Percentiles rank a stretch among this genome's conserved stretches.
These are phyloP conservation scores for Cyclopterus lumpus DNA, from an alignment of 2,797 vertebrate species.

Conservation along the genomic window DNA sequence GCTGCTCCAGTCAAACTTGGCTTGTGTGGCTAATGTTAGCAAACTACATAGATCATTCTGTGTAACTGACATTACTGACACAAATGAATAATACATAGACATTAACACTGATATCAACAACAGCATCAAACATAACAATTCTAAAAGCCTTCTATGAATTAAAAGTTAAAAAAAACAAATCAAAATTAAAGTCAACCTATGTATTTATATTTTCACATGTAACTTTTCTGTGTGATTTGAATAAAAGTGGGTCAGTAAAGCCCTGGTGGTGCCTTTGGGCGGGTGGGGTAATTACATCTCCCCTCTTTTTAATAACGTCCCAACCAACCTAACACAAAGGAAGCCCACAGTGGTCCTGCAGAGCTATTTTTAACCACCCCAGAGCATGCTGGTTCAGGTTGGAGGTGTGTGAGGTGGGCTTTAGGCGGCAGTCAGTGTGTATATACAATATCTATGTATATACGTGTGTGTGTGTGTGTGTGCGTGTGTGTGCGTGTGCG, in stretches of 20 bases:
- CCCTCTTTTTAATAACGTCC: conserved; percentile 60
- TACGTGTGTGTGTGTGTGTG: conserved; percentile 1
- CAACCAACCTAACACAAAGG: conserved; percentile 66
- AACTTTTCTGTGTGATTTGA: neutral
- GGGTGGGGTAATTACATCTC: conserved; percentile 39
- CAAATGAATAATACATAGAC: too few species aligned
- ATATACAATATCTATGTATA: conserved; percentile 29
- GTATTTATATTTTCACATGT: neutral
- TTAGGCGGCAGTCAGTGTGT: conserved; percentile 13
- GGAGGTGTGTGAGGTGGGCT: conserved; percentile 48
- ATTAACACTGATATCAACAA: neutral
- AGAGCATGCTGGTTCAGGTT: conserved; percentile 52
- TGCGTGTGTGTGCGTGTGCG: conserved; percentile 7
- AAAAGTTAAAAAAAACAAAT: too few species aligned
- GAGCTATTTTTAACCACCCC: conserved; percentile 72
- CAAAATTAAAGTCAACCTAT: neutral
- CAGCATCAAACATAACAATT: neutral
- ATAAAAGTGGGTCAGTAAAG: conserved; percentile 27
- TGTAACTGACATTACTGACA: too few species aligned
- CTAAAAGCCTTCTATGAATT: neutral
- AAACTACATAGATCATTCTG: too few species aligned
- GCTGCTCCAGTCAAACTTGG: neutral
- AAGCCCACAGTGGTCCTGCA: conserved; percentile 59
- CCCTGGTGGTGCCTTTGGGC: conserved; percentile 5
- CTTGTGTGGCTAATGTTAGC: too few species aligned